Evolutionary conservation across 2,797 vertebrate species (phyloP).

Genomic region (Pantherophis alleghaniensis): DNA sequence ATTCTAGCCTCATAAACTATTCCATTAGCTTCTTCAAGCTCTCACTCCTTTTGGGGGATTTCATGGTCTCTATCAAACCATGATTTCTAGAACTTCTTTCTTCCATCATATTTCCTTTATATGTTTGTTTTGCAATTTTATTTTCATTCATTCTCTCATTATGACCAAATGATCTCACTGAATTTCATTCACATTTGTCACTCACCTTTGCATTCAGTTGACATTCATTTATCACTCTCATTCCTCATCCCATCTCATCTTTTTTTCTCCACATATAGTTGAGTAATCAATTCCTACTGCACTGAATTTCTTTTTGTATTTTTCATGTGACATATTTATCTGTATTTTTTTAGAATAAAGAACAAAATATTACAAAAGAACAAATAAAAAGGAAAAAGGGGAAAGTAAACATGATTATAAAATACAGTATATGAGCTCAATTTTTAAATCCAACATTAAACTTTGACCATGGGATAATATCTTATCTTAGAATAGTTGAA

Average conservation of each 20-base stretch:
- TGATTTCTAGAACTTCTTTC: not conserved
- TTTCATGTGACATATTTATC: not conserved
- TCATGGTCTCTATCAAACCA: too few species aligned
- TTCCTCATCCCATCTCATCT: not conserved
- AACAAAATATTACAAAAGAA: not conserved
- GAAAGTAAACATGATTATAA: not conserved
- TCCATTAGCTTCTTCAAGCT: too few species aligned
- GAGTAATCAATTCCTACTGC: not conserved
- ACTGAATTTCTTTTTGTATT: not conserved
- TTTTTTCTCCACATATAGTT: not conserved
- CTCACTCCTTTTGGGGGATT: too few species aligned
- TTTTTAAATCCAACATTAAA: not conserved
- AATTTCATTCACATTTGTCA: not conserved
- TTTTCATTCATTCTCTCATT: not conserved
- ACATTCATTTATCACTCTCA: not conserved
- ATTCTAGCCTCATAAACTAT: too few species aligned
- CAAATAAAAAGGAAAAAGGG: not conserved
- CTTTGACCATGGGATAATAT: not conserved
- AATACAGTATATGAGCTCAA: not conserved
- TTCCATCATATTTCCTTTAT: not conserved
- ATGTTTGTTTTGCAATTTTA: not conserved
- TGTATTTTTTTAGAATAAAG: not conserved
- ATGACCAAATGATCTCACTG: not conserved
- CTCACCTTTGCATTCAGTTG: not conserved
- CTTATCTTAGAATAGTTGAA: not conserved